Conservation (phyloP, 2,113 vertebrate species). For the Psephotus haematonotus region DNA sequence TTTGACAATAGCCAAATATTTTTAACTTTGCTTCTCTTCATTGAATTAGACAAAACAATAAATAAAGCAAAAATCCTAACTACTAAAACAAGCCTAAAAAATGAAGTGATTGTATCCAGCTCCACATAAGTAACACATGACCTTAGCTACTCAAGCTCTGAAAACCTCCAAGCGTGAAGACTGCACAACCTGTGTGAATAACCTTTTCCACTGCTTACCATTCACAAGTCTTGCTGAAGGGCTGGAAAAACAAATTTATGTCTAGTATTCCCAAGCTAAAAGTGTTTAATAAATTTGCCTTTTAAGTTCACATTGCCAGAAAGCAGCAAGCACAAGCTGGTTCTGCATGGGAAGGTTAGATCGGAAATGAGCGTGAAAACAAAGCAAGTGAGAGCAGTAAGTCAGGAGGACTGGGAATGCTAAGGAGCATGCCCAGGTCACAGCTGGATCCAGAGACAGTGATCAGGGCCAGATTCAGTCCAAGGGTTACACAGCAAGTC, state of each 20-base stretch:
- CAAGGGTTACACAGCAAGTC: neutral
- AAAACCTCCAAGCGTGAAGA: neutral
- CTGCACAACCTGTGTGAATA: neutral
- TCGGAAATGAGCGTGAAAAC: neutral
- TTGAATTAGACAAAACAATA: neutral
- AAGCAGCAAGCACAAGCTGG: neutral
- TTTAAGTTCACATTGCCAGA: neutral
- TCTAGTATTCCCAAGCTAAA: neutral
- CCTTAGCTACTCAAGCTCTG: neutral
- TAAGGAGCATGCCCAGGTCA: neutral
- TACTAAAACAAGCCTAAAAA: neutral
- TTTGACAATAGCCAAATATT: neutral
- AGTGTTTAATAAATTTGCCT: neutral
- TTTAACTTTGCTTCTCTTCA: neutral
- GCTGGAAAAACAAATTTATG: neutral
- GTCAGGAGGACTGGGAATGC: neutral
- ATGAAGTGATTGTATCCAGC: neutral
- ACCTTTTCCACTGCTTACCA: neutral
- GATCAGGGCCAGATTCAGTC: neutral
- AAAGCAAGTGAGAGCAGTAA: neutral
- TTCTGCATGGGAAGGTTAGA: neutral
- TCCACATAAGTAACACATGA: neutral
- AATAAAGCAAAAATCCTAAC: neutral
- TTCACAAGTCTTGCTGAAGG: neutral
- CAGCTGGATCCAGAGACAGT: neutral